Base-by-base conservation (phyloP, 2,888 invertebrate species). In the Rhopalosiphum nymphaeae region DNA sequence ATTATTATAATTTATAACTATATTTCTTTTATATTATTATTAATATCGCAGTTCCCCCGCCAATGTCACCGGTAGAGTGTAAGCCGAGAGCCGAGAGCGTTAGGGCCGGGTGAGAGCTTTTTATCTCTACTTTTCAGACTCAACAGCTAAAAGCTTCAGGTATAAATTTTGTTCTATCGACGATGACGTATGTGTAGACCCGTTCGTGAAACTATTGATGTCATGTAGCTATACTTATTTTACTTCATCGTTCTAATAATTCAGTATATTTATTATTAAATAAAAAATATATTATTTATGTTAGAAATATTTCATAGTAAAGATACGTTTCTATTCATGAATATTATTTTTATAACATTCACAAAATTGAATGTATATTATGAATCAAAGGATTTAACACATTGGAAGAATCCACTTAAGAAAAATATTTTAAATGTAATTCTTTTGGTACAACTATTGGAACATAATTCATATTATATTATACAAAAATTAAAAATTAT, bases 111-210 rank as follows among this genome's bases (percentile, higher is more conserved):
- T 26, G 89, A 89, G 36, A 46, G 61, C n/a, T 61, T 90, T 90
- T 90, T 90, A 90, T 90, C 90, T 90, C 67, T 5, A 46, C n/a
- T 90, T 67, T 42, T 16, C 90, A 90, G 90, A 67, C 90, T 29
- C 46, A 46, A 67, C 67, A 46, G 11, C 26, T n/a, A 90, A 89
- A 16, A 89, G 57, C 29, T 57, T 26, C 13, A 29, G 42, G 57
- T 89, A 44, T 44, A 89, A 44, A 89, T 89, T 13, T 89, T 42
- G 29, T 44, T 44, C 44, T 89, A 89, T 44, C 44, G 89, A 16
- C 26, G 57, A 42, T 78, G 78, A 36, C 21, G 78, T 78, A 36
- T 78, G 7, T 21, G 78, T 36, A 36, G 36, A 78, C 78, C 21
- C 9, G 9, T 21, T 21, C 9, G 36, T 21, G 21, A 78, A 7